Conservation (phyloP, 2,888 invertebrate genomes). For the Eristalinus sepulchralis region DNA sequence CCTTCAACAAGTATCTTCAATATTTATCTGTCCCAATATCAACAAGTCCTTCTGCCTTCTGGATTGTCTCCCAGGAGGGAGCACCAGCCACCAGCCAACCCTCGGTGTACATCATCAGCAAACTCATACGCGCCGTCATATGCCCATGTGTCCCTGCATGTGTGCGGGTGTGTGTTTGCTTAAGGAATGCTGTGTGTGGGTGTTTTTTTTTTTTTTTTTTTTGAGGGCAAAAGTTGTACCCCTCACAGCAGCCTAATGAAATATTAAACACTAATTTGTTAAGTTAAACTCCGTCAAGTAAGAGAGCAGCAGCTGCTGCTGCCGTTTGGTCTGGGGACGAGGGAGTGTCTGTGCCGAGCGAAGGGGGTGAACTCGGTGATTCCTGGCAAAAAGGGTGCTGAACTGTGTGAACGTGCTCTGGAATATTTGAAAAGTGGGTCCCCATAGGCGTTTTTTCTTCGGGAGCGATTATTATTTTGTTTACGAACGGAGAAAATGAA, state of each 20-base stretch:
- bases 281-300: constrained; percentile 1
- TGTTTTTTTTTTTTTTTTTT: not conserved
- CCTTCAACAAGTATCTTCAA: constrained; percentile 22
- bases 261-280: constrained; percentile 42
- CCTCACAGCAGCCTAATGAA: constrained; percentile 6
- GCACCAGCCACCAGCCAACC: not conserved
- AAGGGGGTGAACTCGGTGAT: not conserved
- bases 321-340: too few relatives aligned
- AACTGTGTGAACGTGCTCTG: constrained; percentile 55
- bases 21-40: constrained; percentile 32
- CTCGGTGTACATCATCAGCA: not conserved
- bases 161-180: not conserved
- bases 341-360: not conserved
- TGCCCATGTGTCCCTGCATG: too few relatives aligned
- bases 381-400: constrained; percentile 33
- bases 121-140: not conserved
- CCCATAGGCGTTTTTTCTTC: constrained; percentile 22
- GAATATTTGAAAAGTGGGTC: constrained; percentile 47
- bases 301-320: not conserved
- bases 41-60: constrained; percentile 4
- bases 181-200: not conserved
- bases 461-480: constrained; percentile 50
- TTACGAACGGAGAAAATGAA: constrained; percentile 30
- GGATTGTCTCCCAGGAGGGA: not conserved
- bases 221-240: not conserved